Conservation (phyloP, 2,797 vertebrate species). For the Gadopsis marmoratus region DNA sequence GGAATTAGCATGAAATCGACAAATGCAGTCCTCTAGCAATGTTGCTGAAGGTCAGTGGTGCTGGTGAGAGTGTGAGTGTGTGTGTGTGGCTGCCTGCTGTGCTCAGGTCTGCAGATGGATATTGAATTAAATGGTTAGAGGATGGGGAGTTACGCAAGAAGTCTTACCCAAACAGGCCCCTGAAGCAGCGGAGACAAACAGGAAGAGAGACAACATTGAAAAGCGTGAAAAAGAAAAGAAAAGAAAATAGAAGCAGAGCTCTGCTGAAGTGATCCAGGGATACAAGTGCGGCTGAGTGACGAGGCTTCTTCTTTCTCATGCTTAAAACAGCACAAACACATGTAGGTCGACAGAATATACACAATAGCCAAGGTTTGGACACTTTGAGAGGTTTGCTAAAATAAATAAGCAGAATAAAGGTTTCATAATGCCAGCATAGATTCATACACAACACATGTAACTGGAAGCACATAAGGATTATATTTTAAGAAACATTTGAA, state of each 20-base stretch:
- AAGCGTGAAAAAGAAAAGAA: conserved; percentile 54
- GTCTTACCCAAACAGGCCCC: conserved; percentile 93
- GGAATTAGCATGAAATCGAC: conserved; percentile 43
- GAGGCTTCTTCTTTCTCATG: neutral
- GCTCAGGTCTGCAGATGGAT: conserved; percentile 50
- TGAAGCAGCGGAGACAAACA: conserved; percentile 87
- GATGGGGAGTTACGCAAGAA: conserved; percentile 60
- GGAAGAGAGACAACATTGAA: conserved; percentile 80
- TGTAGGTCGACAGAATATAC: conserved; percentile 1
- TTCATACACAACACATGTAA: neutral
- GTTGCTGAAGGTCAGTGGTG: conserved; percentile 59
- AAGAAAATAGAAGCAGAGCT: conserved; percentile 45
- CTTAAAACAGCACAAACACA: conserved; percentile 17
- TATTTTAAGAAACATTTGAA: neutral
- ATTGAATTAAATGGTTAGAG: conserved; percentile 51
- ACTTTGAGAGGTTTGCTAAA: conserved; percentile 18
- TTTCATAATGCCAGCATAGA: conserved; percentile 10
- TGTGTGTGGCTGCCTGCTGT: conserved; percentile 35
- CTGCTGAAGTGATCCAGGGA: conserved; percentile 21
- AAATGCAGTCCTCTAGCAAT: conserved; percentile 28
- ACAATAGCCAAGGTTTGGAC: conserved; percentile 2
- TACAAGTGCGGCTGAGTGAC: conserved; percentile 31
- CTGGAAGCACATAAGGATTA: neutral
- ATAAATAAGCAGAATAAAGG: conserved; percentile 35
- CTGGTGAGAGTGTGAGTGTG: conserved; percentile 1